phyloP scores from a whole-genome alignment of 2,888 invertebrate species.

The Unio delphinus region DNA sequence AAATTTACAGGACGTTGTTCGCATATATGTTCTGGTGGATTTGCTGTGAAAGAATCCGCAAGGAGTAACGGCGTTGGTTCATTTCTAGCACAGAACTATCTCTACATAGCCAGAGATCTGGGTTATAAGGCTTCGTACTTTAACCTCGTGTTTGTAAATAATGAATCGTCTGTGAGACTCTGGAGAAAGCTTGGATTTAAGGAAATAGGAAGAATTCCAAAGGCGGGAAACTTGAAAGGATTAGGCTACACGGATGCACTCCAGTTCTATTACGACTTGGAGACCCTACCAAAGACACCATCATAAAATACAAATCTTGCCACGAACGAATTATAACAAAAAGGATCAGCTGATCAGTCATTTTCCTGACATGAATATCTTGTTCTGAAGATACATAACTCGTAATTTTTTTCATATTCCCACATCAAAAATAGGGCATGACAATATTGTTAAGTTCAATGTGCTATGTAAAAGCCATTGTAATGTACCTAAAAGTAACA shows the following conservation, averaged over 20 bases:
- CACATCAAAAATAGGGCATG: too few relatives aligned
- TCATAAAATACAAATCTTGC: too few relatives aligned
- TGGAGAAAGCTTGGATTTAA: constrained; percentile 44
- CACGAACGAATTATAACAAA: too few relatives aligned
- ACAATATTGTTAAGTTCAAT: too few relatives aligned
- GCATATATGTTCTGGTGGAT: constrained; percentile 49
- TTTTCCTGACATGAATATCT: too few relatives aligned
- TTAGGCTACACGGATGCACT: constrained; percentile 37
- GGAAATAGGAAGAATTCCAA: constrained; percentile 42
- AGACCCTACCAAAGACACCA: too few relatives aligned
- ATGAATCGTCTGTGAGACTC: constrained; percentile 29
- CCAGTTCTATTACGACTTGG: constrained; percentile 48
- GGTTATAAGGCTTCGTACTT: constrained; percentile 47
- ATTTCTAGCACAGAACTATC: constrained; percentile 37
- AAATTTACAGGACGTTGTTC: constrained; percentile 53
- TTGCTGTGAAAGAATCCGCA: constrained; percentile 29
- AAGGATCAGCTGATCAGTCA: too few relatives aligned
- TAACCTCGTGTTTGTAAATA: constrained; percentile 48
- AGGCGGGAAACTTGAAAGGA: constrained; percentile 48
- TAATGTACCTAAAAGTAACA: too few relatives aligned
- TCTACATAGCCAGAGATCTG: constrained; percentile 42
- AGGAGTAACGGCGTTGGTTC: constrained; percentile 36
- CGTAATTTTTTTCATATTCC: too few relatives aligned
- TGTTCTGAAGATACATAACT: too few relatives aligned
- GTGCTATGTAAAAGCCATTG: too few relatives aligned